Evolutionary conservation across 2,888 invertebrate genomes (phyloP), one percentile per base, ranked within the genome.

Genomic region (Drosophila yooni): DNA sequence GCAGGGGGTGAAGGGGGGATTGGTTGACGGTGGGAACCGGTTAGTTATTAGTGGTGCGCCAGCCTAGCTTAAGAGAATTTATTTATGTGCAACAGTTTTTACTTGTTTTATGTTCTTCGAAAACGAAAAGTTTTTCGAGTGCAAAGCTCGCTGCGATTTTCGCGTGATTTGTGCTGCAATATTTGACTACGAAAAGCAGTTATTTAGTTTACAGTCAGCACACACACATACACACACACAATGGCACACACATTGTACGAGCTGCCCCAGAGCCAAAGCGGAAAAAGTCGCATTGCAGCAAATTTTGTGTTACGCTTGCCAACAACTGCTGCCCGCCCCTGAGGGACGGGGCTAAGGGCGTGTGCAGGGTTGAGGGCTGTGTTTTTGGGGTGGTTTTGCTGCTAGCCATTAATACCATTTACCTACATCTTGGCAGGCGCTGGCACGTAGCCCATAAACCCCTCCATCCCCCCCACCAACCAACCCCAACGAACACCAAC

Each of bases 251-350:
- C 36, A 50, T 40, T 72, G 73, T 87, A 88, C 89, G 76, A 89
- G 78, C 79, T 75, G 40, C 70, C 34, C 73, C 31, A 61, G 29
- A 69, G 69, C 61, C 60, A 61, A 68, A 68, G 54, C 54, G 81
- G 81, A 89, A 88, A 89, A 89, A 88, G 87, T 88, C 87, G 87
- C 87, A 88, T 89, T 88, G 87, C 87, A 88, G 87, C 90, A 77
- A 83, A 83, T 89, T 83, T 72, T 79, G 88, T 79, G 86, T 85
- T 88, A 88, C 88, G 89, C 89, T 89, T 88, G 89, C 87, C 89
- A 87, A 89, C 89, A 87, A 89, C 82, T 82, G 83, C 83, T 77
- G 88, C 78, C 57, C 76, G 85, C 76, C 53, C 58, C 43, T 40
- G 2, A 27, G 7, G 40, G 34, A 56, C 25, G 56, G 2, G 3